phyloP scores from a whole-genome alignment of 2,888 invertebrate genomes.

The Hemicrepidius hirtus region DNA sequence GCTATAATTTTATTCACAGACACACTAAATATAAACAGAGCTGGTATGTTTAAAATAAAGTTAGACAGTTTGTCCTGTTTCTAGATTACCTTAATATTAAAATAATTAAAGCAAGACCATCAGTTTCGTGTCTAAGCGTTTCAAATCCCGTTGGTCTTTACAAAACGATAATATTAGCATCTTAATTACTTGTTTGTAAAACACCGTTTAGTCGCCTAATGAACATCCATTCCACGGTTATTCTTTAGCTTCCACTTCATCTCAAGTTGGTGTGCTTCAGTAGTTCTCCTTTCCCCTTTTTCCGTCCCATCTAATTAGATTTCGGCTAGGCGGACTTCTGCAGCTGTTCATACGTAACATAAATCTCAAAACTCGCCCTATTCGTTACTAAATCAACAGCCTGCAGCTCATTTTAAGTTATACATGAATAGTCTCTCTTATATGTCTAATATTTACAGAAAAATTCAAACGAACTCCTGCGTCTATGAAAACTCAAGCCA shows the following conservation, averaged over 20 bases:
- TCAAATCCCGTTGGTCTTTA: not conserved
- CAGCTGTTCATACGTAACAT: slow-evolving; percentile 28
- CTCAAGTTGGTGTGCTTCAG: slow-evolving; percentile 8
- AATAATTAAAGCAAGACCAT: no score
- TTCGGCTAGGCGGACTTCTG: slow-evolving; percentile 12
- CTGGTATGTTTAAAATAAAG: no score
- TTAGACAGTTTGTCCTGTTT: no score
- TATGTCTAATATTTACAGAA: slow-evolving; percentile 74
- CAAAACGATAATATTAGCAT: slow-evolving; percentile 22
- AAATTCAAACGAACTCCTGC: slow-evolving; percentile 86
- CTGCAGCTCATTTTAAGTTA: not conserved
- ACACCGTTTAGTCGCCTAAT: slow-evolving; percentile 15
- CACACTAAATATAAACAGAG: no score
- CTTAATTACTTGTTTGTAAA: slow-evolving; percentile 23
- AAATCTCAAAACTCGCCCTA: slow-evolving; percentile 18
- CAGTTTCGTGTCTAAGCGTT: no score
- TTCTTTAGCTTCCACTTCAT: slow-evolving; percentile 30
- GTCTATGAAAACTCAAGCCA: slow-evolving; percentile 94
- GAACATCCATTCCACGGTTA: slow-evolving; percentile 13
- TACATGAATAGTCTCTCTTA: not conserved
- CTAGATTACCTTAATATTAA: no score
- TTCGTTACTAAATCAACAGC: slow-evolving; percentile 28
- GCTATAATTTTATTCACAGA: no score
- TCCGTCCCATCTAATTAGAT: slow-evolving; percentile 22
- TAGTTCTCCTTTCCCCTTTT: slow-evolving; percentile 6